Conservation (phyloP, 2,113 vertebrate species). For the Anarrhichthys ocellatus region DNA sequence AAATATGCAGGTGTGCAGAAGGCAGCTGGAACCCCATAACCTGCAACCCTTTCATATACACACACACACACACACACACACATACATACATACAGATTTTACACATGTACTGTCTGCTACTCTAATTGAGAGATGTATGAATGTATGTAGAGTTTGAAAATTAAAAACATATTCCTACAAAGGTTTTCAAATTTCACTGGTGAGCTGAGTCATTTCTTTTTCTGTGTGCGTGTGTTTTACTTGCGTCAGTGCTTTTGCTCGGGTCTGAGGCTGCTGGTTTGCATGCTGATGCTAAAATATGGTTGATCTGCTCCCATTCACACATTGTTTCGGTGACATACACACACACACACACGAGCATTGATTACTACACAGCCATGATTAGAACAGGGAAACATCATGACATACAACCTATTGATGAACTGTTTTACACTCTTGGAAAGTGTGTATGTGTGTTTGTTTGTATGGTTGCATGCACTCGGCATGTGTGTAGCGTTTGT, state of each 20-base stretch:
- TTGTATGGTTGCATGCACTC: slow-evolving; percentile 1
- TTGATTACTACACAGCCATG: background rate
- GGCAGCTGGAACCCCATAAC: slow-evolving; percentile 69
- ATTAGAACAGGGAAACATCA: background rate
- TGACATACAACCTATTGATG: slow-evolving; percentile 16
- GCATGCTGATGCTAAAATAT: slow-evolving; percentile 9
- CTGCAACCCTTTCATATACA: slow-evolving; percentile 22
- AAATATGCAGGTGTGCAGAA: slow-evolving; percentile 68
- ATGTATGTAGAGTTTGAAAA: slow-evolving; percentile 79
- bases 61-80: slow-evolving; percentile 4
- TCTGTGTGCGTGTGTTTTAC: slow-evolving; percentile 1
- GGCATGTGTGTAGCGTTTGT: background rate
- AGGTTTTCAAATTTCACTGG: slow-evolving; percentile 74
- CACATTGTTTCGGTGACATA: slow-evolving; percentile 1
- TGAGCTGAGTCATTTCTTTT: slow-evolving; percentile 42
- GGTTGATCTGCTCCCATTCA: slow-evolving; percentile 29
- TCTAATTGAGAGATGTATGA: slow-evolving; percentile 75
- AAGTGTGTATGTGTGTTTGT: background rate
- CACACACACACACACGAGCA: slow-evolving; percentile 13
- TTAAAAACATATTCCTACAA: slow-evolving; percentile 77
- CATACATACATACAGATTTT: slow-evolving; percentile 28
- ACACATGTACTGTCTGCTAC: slow-evolving; percentile 58
- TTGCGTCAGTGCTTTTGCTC: background rate
- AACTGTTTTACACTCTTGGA: background rate
- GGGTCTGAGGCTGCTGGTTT: background rate